Conservation (phyloP, 1,140 invertebrate genomes). For the Lasioglossum albipes region DNA sequence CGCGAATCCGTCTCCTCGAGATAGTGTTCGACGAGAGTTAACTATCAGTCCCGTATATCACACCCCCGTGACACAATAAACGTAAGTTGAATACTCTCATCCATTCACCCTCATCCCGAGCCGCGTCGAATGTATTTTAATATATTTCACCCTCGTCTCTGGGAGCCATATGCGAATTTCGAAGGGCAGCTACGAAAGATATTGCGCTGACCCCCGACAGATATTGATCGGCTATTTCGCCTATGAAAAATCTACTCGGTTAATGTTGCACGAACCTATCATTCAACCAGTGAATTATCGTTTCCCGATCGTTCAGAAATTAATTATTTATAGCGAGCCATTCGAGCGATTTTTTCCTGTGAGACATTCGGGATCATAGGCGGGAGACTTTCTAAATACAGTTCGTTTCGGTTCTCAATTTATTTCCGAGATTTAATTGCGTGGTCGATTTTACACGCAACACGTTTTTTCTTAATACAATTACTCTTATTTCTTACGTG, state of each 20-base stretch:
- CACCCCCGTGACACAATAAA: conserved; percentile 34
- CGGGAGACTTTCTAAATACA: too few species aligned
- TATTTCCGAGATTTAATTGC: too few species aligned
- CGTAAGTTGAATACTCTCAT: conserved; percentile 50
- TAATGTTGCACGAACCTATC: neutral
- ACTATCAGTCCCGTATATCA: neutral
- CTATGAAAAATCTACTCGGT: neutral
- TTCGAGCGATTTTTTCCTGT: too few species aligned
- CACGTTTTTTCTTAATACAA: too few species aligned
- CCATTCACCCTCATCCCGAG: conserved; percentile 10
- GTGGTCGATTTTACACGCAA: too few species aligned
- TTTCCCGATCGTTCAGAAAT: too few species aligned
- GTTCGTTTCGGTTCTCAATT: too few species aligned
- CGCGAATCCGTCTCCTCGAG: conserved; percentile 43
- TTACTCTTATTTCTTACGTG: too few species aligned
- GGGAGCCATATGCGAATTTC: conserved; percentile 45
- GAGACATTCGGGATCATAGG: too few species aligned
- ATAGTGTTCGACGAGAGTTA: conserved; percentile 30
- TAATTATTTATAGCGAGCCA: too few species aligned
- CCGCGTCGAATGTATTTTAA: conserved; percentile 59
- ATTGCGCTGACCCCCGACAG: conserved; percentile 18
- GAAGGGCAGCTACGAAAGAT: conserved; percentile 29
- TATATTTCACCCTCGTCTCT: conserved; percentile 48
- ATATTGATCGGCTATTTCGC: conserved; percentile 18
- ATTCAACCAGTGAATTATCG: too few species aligned